Evolutionary conservation across 2,113 vertebrate species (phyloP).

Genomic region (Vulpes vulpes): DNA sequence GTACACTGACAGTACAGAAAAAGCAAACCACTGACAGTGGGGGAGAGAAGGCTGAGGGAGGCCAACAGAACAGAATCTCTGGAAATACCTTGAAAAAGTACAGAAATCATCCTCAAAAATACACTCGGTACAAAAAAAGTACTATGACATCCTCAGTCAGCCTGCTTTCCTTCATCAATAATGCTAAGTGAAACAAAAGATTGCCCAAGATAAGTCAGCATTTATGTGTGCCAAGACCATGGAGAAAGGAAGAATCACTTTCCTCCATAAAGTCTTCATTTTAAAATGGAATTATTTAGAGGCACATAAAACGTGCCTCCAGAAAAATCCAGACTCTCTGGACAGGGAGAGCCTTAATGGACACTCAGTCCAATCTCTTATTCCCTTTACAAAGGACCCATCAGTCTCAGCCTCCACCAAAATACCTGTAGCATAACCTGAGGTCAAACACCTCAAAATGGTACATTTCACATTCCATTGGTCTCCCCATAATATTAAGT

Average conservation of each 20-base stretch:
- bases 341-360: background rate
- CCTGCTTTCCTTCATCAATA: conserved; percentile 60
- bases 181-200: conserved; percentile 51
- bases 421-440: background rate
- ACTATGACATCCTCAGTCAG: background rate
- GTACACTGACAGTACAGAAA: background rate
- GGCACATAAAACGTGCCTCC: background rate
- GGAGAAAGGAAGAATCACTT: conserved; percentile 55
- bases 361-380: background rate
- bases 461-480: background rate
- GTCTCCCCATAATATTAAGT: background rate
- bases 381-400: background rate
- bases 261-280: background rate
- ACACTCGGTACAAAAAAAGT: conserved; percentile 12
- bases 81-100: conserved; percentile 19
- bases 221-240: conserved; percentile 33
- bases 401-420: background rate
- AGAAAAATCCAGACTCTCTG: conserved; percentile 53
- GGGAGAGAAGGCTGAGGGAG: background rate
- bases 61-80: background rate
- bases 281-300: conserved; percentile 48
- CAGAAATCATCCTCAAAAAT: conserved; percentile 32
- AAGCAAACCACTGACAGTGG: background rate
- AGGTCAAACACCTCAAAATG: background rate
- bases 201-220: conserved; percentile 56